phyloP scores from a whole-genome alignment of 2,113 vertebrate species.

The Motacilla alba region DNA sequence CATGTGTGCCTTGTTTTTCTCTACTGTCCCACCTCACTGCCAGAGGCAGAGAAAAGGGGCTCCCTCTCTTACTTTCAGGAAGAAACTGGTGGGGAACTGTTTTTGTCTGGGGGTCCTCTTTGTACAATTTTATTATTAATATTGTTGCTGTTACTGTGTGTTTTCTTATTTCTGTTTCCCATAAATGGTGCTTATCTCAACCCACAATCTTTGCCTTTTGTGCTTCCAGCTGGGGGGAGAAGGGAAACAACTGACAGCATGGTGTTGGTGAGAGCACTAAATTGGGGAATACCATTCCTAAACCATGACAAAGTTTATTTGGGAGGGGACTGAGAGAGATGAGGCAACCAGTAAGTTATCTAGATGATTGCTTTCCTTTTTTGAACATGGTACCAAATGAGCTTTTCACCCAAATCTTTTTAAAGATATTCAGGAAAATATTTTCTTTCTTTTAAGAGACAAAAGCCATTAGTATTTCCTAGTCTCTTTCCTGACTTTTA shows the following conservation, averaged over 20 bases:
- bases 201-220: not conserved
- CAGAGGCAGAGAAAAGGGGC: not conserved
- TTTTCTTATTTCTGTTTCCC: not conserved
- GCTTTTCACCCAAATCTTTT: not conserved
- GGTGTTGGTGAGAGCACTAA: not conserved
- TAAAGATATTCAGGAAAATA: not conserved
- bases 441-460: not conserved
- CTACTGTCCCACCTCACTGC: no score
- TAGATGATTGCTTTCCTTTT: not conserved
- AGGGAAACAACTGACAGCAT: not conserved
- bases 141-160: not conserved
- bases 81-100: not conserved
- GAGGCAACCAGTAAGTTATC: not conserved
- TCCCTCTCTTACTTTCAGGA: not conserved
- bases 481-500: not conserved
- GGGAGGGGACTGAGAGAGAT: not conserved
- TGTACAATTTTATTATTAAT: not conserved
- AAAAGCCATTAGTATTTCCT: not conserved
- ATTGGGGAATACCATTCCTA: not conserved
- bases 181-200: not conserved
- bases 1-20: not conserved
- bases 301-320: not conserved
- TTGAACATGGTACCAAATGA: not conserved
- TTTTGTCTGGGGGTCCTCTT: not conserved
- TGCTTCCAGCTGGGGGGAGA: not conserved